Base-by-base conservation (phyloP, 2,797 vertebrate species). In the Sebastes minor region DNA sequence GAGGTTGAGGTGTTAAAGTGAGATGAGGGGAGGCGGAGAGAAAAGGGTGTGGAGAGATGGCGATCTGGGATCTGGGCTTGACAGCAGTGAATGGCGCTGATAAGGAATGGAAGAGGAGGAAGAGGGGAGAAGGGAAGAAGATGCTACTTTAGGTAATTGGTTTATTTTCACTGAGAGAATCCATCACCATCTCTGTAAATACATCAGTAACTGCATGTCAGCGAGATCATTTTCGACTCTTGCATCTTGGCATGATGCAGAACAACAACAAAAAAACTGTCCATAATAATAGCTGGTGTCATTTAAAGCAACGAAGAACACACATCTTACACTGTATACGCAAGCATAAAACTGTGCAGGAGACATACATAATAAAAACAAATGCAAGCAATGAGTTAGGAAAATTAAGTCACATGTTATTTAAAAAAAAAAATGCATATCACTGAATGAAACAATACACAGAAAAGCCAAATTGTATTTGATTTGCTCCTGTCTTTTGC, bases 1-100 rank as follows among this genome's bases (percentile, higher is more conserved):
- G 89, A 92, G 92, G 85, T 67, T 76, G 85, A 89, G 81, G 90
- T 85, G 90, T 90, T 88, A 89, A 91, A 91, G 76, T 83, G 91
- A 83, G 82, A 86, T 73, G 85, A 88, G 73, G 55, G 28, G 55
- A 83, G 82, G 59, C 73, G 81, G 81, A 69, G 65, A 67, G 65
- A 72, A 25, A 63, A 7, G 28, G 46, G 66, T 65, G 62, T 32
- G 74, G 59, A 79, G 71, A 69, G 80, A 88, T 76, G 82, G 76
- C 16, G 60, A 88, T 88, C 76, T 76, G 86, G 71, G 76, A 86
- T 81, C 65, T 49, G 70, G 33, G 71, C 63, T 28, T 83, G 88
- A 84, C 83, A 84, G 78, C 78, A 70, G 74, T 59, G 74, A 84
- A 71, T 72, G 55, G 65, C 72, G 22, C 77, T 67, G 88, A 91